Conservation (phyloP, 2,888 invertebrate species). For the Aspidiotus destructor region DNA sequence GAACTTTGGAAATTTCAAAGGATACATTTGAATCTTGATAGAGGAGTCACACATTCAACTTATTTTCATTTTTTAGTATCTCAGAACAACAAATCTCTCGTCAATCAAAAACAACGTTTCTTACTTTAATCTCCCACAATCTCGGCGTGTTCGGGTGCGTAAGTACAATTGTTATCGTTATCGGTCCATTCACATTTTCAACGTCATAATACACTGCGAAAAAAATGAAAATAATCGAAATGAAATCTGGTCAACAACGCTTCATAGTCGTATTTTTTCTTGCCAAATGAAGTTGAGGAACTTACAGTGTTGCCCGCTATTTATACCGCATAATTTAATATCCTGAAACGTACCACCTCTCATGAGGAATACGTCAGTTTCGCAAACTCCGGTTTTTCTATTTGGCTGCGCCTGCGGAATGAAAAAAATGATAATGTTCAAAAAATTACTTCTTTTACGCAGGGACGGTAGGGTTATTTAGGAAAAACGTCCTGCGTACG, state of each 20-base stretch:
- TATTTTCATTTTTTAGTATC: no score
- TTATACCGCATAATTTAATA: conserved; percentile 65
- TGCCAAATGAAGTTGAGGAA: conserved; percentile 35
- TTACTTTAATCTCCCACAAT: conserved; percentile 59
- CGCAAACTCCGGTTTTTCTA: conserved; percentile 64
- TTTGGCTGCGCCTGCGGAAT: conserved; percentile 69
- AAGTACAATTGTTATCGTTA: conserved; percentile 48
- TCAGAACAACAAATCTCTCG: no score
- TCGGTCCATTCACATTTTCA: conserved; percentile 47
- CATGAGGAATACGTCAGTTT: conserved; percentile 57
- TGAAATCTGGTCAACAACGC: no score
- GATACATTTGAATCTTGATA: no score
- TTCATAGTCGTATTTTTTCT: no score
- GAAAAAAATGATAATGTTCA: no score
- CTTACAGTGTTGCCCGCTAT: conserved; percentile 74
- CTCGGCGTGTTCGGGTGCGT: conserved; percentile 55
- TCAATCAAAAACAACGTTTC: no score
- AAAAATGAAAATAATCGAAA: conserved; percentile 5
- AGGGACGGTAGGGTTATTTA: no score
- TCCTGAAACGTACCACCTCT: conserved; percentile 50
- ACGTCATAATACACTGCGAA: conserved; percentile 59
- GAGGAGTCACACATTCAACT: no score
- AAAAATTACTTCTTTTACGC: no score
- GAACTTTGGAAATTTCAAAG: no score
- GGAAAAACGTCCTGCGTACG: no score